These are phyloP conservation scores for Acomys russatus DNA, from an alignment of 2,797 vertebrate species.

Conservation along the genomic window DNA sequence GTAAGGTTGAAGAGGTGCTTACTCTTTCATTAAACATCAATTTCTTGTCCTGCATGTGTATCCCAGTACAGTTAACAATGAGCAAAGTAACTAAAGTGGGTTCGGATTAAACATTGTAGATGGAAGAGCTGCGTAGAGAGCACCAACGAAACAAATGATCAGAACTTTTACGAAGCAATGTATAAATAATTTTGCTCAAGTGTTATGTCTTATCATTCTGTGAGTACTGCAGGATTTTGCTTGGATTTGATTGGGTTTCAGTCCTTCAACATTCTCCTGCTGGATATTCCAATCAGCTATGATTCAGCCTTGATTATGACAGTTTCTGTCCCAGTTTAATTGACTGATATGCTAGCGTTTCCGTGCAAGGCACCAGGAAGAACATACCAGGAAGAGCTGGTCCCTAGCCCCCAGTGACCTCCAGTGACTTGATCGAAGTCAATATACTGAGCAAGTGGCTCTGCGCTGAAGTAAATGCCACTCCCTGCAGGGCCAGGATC, in stretches of 20 bases:
- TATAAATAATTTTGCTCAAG: constrained; percentile 62
- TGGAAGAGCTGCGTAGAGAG: constrained; percentile 3
- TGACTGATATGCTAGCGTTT: constrained; percentile 46
- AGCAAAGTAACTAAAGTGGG: background rate
- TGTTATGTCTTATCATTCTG: constrained; percentile 61
- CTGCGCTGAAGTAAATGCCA: constrained; percentile 75
- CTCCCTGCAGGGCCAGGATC: constrained; percentile 65
- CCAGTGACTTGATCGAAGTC: constrained; percentile 51
- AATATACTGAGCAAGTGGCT: constrained; percentile 59
- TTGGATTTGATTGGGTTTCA: constrained; percentile 69
- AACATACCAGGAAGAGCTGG: constrained; percentile 10
- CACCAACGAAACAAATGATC: constrained; percentile 13
- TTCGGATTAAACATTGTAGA: constrained; percentile 61
- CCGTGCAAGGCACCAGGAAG: constrained; percentile 25
- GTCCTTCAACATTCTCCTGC: constrained; percentile 5
- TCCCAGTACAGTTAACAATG: background rate
- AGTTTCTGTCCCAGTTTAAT: constrained; percentile 63
- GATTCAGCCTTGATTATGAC: constrained; percentile 64
- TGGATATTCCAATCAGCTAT: constrained; percentile 65
- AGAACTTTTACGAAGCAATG: constrained; percentile 58
- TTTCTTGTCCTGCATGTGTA: background rate
- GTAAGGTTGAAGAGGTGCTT: background rate
- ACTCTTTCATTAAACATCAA: constrained; percentile 55
- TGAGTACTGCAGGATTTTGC: background rate
- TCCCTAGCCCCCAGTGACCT: constrained; percentile 32